Evolutionary conservation across 2,113 vertebrate species (phyloP), one percentile per base, ranked within the genome.

Genomic region (Gobiocypris rarus): DNA sequence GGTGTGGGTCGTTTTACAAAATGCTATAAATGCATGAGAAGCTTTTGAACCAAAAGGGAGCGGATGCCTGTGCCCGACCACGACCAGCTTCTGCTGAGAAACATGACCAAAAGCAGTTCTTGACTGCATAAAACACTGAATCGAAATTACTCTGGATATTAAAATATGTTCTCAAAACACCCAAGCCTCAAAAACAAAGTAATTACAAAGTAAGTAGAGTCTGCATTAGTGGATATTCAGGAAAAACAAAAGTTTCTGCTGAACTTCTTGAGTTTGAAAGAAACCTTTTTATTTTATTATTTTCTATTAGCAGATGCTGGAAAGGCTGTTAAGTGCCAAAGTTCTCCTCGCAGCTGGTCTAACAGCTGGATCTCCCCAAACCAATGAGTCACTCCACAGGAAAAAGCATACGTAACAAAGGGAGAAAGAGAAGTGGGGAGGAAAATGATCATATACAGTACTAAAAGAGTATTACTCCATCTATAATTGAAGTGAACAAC

Each of bases 271-370:
- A 45, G 17, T 61, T 74, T 75, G 5, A 48, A 43, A 54, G 28
- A 48, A 4, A 63, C n/a, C n/a, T n/a, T n/a, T n/a, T n/a, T n/a
- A n/a, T n/a, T n/a, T n/a, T n/a, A n/a, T n/a, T n/a, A n/a, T n/a
- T n/a, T n/a, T n/a, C n/a, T n/a, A n/a, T 28, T 17, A 83, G 24
- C 71, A 83, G 28, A 67, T 83, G 59, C 67, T 76, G 73, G 8
- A 28, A 38, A 78, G 48, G 45, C 34, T n/a, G 45, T 67, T 50
- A 8, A 69, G 59, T 56, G 22, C 41, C 22, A 75, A 58, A 63
- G 54, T 74, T 58, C 75, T 78, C 22, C 34, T 43, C 75, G 41
- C 75, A 78, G 75, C 54, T 78, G 59, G 75, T 61, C n/a, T 83
- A 41, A 59, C 69, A 65, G 73, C 82, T 75, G 58, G 74, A 56